Evolutionary conservation across 2,888 invertebrate genomes (phyloP).

Genomic region (Octodonta nipae): DNA sequence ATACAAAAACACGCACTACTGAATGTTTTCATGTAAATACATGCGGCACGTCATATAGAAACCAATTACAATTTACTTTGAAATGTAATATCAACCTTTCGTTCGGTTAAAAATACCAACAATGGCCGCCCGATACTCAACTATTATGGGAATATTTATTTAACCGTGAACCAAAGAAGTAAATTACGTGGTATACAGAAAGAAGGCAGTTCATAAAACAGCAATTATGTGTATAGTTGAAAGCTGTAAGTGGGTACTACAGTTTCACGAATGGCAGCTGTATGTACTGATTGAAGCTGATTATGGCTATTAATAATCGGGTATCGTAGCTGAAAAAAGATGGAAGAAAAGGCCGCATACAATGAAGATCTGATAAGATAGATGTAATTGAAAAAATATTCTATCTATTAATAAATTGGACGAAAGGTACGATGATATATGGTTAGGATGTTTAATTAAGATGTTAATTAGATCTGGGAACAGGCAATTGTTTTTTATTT

Average conservation of each 20-base stretch:
- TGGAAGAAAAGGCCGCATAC: conserved; percentile 8
- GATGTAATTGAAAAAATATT: conserved; percentile 21
- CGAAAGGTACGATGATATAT: not conserved
- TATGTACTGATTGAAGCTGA: conserved; percentile 24
- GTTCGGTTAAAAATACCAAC: not conserved
- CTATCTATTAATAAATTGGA: conserved; percentile 2
- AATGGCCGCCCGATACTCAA: not conserved
- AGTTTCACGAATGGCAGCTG: conserved; percentile 23
- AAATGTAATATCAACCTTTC: no score
- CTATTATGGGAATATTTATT: conserved; percentile 16
- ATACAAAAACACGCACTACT: no score
- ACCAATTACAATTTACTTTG: no score
- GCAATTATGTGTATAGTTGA: conserved; percentile 19
- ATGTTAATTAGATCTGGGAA: not conserved
- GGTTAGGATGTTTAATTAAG: conserved; percentile 1
- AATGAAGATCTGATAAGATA: conserved; percentile 22
- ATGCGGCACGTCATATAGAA: no score
- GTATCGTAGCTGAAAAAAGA: conserved; percentile 12
- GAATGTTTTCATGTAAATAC: no score
- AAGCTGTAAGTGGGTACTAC: conserved; percentile 20
- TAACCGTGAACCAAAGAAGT: conserved; percentile 11
- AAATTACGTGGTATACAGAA: conserved; percentile 13
- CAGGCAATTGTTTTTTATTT: not conserved
- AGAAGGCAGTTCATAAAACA: conserved; percentile 11
- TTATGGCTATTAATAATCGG: conserved; percentile 24